Base-by-base conservation (phyloP, 2,888 invertebrate species). In the Melanostoma mellinum region DNA sequence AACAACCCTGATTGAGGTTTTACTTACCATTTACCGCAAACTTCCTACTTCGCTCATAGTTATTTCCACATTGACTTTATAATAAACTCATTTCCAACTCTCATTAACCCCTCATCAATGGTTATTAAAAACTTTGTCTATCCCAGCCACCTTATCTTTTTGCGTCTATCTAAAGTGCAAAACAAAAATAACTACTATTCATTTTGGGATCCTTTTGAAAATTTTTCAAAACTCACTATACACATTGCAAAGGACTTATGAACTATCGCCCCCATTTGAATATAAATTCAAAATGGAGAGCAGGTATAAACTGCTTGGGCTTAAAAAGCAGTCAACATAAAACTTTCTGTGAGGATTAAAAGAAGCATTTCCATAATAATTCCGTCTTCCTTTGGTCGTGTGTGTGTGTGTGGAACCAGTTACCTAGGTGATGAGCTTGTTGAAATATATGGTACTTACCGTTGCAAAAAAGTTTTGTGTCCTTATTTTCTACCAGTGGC, bases 401-500 rank as follows among this genome's bases (percentile, higher is more conserved):
- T 38, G 55, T 55, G 55, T 33, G 35, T 53, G 6, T 35, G 5
- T 10, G n/a, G 53, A 33, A 50, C n/a, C 5, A 46, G n/a, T 10
- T 10, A 20, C 5, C 20, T 33, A 36, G 50, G 38, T 46, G 46
- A 36, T 40, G 58, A n/a, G 6, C 46, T 20, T 30, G 36, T 8
- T 33, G 5, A 30, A 4, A 48, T 36, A 33, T 30, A 52, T 44
- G 20, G 35, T 48, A 86, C 86, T 84, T 85, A 89, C 90, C 88
- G 60, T 88, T 87, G 63, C 90, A 89, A 6, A 55, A 61, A 61
- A 87, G 86, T 78, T 85, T 86, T 42, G 84, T 87, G 0, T 65
- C 63, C 30, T 86, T 86, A 60, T 61, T 86, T 0, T 86, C 69
- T 10, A 87, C 85, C 6, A 89, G 81, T 4, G 90, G 90, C 69